Evolutionary conservation across 2,113 vertebrate species (phyloP).

Genomic region (Tragelaphus strepsiceros): DNA sequence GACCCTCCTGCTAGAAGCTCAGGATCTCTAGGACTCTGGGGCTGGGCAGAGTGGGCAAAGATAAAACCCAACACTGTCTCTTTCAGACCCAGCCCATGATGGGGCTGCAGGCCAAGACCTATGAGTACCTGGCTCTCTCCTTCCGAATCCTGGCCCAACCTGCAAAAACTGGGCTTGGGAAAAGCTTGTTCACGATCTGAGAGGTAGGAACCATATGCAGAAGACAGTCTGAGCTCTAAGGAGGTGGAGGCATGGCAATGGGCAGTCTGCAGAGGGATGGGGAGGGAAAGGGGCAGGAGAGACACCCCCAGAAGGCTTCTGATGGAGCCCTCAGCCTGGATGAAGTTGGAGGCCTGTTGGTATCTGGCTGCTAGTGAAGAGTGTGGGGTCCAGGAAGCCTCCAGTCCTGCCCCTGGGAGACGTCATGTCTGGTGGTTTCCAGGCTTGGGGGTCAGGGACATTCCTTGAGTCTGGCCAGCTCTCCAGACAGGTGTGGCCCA

Average conservation of each 20-base stretch:
- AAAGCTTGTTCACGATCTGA: not conserved
- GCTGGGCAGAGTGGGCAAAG: not conserved
- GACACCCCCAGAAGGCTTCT: not conserved
- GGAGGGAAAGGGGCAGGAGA: not conserved
- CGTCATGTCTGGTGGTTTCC: not conserved
- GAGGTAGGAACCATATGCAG: not conserved
- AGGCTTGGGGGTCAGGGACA: not conserved
- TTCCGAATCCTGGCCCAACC: not conserved
- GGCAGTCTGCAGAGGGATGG: accelerated
- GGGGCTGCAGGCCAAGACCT: not conserved
- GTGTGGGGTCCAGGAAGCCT: not conserved
- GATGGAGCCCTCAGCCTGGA: not conserved
- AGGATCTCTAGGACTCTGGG: not conserved
- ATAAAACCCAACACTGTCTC: not conserved
- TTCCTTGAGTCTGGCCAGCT: not conserved
- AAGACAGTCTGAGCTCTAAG: not conserved
- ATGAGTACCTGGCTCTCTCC: not conserved
- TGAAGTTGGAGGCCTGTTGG: not conserved
- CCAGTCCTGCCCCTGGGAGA: not conserved
- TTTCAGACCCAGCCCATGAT: not conserved
- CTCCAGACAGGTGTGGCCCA: not conserved
- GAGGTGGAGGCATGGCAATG: not conserved
- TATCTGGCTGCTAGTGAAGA: not conserved
- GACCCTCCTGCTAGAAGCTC: not conserved
- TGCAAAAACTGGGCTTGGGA: not conserved